Evolutionary conservation across 2,797 vertebrate genomes (phyloP).

Genomic region (Trematomus bernacchii): DNA sequence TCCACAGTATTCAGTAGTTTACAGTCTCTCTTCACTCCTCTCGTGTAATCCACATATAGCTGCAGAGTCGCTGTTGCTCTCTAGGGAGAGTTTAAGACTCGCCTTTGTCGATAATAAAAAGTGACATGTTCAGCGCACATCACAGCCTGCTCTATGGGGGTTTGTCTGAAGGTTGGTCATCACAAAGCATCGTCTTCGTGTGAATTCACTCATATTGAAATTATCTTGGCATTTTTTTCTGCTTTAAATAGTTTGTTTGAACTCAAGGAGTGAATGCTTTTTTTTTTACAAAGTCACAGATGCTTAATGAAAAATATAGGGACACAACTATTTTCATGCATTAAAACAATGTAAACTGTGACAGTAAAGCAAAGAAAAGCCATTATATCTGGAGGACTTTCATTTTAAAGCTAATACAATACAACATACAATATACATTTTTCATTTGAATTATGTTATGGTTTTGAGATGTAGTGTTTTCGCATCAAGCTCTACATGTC

Average conservation of each 20-base stretch:
- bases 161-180: slow-evolving; percentile 52
- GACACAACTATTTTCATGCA: not conserved
- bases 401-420: not conserved
- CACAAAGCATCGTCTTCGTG: slow-evolving; percentile 5
- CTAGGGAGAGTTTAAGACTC: slow-evolving; percentile 43
- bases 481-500: slow-evolving; percentile 13
- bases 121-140: slow-evolving; percentile 67
- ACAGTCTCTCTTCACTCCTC: slow-evolving; percentile 8
- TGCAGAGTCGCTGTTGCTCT: slow-evolving; percentile 33
- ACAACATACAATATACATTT: not conserved
- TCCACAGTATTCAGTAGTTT: not conserved
- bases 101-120: slow-evolving; percentile 63
- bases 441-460: not conserved
- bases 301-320: not conserved
- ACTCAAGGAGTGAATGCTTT: not conserved
- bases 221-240: not conserved
- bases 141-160: slow-evolving; percentile 43
- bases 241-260: not conserved
- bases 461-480: no score
- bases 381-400: not conserved
- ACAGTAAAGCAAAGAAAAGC: not conserved
- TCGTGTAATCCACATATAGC: slow-evolving; percentile 45
- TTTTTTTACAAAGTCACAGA: not conserved
- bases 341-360: not conserved
- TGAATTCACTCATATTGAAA: slow-evolving; percentile 19